Percentiles rank a stretch among this genome's conserved stretches.
Conservation (phyloP, 2,888 invertebrate species). For the Balanococcus diminutus region DNA sequence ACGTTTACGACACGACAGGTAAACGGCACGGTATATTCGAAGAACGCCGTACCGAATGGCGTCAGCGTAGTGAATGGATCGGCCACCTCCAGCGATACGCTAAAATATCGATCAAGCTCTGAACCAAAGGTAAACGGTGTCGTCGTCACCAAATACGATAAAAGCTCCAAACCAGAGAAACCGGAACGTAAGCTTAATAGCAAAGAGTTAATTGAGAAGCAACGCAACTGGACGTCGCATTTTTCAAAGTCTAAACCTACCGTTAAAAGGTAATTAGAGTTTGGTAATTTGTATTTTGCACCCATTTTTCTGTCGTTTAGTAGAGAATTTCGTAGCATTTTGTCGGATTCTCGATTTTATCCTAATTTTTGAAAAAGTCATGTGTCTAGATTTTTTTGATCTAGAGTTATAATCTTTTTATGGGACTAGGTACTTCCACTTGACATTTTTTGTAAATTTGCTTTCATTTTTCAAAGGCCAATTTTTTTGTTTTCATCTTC, state of each 20-base stretch:
- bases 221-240: conserved; percentile 90
- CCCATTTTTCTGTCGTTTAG: no score
- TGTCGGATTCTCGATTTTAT: no score
- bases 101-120: conserved; percentile 33
- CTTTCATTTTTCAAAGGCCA: no score
- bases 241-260: conserved; percentile 77
- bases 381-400: no score
- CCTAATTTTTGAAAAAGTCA: no score
- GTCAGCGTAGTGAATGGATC: conserved; percentile 33
- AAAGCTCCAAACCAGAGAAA: conserved; percentile 76
- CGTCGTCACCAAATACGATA: conserved; percentile 62
- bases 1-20: not conserved
- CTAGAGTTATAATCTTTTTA: no score
- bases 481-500: no score
- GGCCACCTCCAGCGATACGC: not conserved
- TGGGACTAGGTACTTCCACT: no score
- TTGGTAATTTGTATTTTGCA: no score
- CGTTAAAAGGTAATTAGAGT: conserved; percentile 11
- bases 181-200: conserved; percentile 82
- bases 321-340: no score
- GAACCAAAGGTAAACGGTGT: conserved; percentile 46
- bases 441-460: no score
- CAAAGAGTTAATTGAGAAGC: conserved; percentile 86
- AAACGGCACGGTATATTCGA: conserved; percentile 25
- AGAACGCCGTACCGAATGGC: conserved; percentile 37